Evolutionary conservation across 2,888 invertebrate genomes (phyloP), one percentile per base, ranked within the genome.

Genomic region (Sinelater perroti): DNA sequence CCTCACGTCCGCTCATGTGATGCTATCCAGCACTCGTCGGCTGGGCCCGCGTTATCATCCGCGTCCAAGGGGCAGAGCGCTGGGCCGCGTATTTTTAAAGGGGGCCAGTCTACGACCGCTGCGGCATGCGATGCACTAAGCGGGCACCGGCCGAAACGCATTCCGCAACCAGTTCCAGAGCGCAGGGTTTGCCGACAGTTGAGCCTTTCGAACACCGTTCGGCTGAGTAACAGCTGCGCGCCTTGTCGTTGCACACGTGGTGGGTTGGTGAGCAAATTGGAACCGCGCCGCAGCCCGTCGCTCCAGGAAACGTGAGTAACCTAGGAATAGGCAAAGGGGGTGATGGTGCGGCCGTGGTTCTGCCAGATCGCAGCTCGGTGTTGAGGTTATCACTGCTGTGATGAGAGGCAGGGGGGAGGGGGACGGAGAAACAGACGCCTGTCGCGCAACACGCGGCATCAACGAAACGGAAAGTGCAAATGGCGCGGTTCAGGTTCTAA

Each of bases 181-280:
- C 28, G 50, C 30, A 26, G 18, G 13, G 46, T 31, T 30, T 50
- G 50, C 17, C 36, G 40, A 24, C 16, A 40, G 50, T 36, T 10
- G 8, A 20, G 20, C 10, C 8, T 28, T 28, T 28, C 28, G 3
- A 24, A 40, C 11, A 11, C 13, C 21, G 14, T 1, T 36, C 3
- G 2, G 18, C 36, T 36, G 18, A 49, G 49, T 38, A 50, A 50
- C 50, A 50, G 50, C 50, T 50, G 50, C 38, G 50, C 50, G 50
- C 30, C 28, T 38, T 17, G 3, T 26, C 30, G 26, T 50, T 36
- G 36, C 16, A 11, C 28, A 50, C 36, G 50, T 50, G 50, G 24
- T 50, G 16, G 18, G 26, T 50, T 26, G 18, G 26, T 28, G 38
- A 38, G 17, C 17, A 28, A 30, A 17, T 45, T 17, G 11, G 7